These are phyloP conservation scores for Rhincodon typus DNA, from an alignment of 2,797 vertebrate species.

Conservation along the genomic window DNA sequence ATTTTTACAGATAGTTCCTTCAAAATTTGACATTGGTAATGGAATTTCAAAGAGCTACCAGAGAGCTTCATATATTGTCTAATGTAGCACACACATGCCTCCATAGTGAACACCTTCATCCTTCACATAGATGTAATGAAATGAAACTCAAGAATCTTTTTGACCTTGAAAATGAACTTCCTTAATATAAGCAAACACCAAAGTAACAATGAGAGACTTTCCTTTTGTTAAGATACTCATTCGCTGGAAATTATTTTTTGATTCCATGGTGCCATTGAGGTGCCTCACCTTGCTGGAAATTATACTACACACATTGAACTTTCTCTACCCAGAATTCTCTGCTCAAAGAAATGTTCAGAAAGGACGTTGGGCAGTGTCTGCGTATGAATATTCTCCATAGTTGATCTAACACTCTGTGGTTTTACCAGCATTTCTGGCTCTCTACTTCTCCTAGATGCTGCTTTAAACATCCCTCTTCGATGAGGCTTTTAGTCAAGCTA, in stretches of 20 bases:
- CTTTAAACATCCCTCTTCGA: neutral
- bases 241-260: neutral
- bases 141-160: neutral
- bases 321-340: neutral
- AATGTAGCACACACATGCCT: neutral
- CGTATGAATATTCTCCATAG: too few relatives aligned
- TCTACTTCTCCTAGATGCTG: neutral
- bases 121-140: neutral
- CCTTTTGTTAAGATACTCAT: neutral
- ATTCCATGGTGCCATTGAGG: neutral
- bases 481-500: neutral
- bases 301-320: neutral
- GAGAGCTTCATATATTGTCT: neutral
- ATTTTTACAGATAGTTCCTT: neutral
- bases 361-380: neutral
- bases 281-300: neutral
- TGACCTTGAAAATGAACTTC: neutral
- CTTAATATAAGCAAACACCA: neutral
- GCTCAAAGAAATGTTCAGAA: neutral
- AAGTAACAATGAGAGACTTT: neutral
- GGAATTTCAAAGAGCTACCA: conserved; percentile 5
- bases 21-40: conserved; percentile 1
- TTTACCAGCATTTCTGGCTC: too few relatives aligned
- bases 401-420: too few relatives aligned
- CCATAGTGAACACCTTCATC: conserved; percentile 7